phyloP scores from a whole-genome alignment of 2,113 vertebrate genomes.

The Willisornis vidua region DNA sequence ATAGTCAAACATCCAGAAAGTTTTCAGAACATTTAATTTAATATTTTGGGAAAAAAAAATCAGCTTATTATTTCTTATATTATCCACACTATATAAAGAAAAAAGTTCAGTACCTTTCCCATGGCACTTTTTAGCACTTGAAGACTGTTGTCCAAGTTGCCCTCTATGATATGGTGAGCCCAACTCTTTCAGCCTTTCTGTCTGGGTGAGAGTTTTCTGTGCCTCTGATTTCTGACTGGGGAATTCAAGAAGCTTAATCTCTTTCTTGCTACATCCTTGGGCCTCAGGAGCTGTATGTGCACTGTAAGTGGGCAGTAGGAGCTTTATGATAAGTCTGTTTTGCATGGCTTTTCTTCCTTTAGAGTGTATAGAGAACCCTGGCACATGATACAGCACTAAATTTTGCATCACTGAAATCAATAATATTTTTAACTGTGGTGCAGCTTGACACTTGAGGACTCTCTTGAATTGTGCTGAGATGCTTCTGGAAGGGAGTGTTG shows the following conservation, averaged over 20 bases:
- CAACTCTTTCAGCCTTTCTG: background rate
- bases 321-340: background rate
- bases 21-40: background rate
- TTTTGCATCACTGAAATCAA: background rate
- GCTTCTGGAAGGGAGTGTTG: background rate
- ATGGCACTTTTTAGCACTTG: background rate
- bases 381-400: background rate
- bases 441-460: background rate
- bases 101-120: background rate
- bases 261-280: background rate
- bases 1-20: background rate
- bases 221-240: background rate
- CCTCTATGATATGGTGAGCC: rapidly evolving
- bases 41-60: background rate
- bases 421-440: background rate
- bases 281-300: background rate
- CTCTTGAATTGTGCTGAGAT: background rate
- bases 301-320: background rate
- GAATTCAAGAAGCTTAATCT: background rate
- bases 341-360: background rate
- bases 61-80: background rate
- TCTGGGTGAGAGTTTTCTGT: background rate
- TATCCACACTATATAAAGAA: background rate
- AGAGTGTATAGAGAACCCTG: background rate
- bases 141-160: background rate